Conservation (phyloP, 2,888 invertebrate species). For the Rhyacophila evoluta region DNA sequence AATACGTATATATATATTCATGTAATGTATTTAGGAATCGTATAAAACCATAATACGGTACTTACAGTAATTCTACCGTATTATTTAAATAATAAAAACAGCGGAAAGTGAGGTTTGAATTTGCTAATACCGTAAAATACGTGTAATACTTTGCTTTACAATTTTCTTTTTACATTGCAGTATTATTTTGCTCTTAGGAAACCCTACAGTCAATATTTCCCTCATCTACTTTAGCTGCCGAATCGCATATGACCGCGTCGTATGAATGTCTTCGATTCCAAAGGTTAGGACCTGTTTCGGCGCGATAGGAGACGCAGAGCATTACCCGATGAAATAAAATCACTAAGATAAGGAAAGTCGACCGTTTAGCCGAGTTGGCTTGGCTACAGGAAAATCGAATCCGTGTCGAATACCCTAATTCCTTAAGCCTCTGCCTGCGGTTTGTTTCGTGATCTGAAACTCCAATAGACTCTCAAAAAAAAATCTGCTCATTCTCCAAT, state of each 20-base stretch:
- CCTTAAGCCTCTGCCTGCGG: background rate
- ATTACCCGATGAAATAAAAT: constrained; percentile 51
- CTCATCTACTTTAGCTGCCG: background rate
- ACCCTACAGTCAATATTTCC: background rate
- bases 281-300: constrained; percentile 36
- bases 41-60: no score
- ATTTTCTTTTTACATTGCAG: background rate
- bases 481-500: background rate
- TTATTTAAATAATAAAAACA: no score
- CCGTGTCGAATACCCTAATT: constrained; percentile 6
- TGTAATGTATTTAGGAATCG: no score
- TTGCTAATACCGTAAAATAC: no score
- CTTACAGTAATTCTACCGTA: no score
- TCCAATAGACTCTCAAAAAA: background rate
- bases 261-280: background rate
- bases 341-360: constrained; percentile 43
- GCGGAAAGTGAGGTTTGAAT: background rate
- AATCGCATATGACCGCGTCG: constrained; percentile 10
- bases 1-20: no score
- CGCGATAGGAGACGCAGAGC: constrained; percentile 45
- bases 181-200: background rate
- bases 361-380: constrained; percentile 18
- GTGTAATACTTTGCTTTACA: background rate
- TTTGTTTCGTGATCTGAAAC: constrained; percentile 30
- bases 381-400: background rate